A percentile compares a stretch with the other conserved stretches of the same genome.
phyloP scores from a whole-genome alignment of 2,797 vertebrate genomes.

The Semotilus atromaculatus region DNA sequence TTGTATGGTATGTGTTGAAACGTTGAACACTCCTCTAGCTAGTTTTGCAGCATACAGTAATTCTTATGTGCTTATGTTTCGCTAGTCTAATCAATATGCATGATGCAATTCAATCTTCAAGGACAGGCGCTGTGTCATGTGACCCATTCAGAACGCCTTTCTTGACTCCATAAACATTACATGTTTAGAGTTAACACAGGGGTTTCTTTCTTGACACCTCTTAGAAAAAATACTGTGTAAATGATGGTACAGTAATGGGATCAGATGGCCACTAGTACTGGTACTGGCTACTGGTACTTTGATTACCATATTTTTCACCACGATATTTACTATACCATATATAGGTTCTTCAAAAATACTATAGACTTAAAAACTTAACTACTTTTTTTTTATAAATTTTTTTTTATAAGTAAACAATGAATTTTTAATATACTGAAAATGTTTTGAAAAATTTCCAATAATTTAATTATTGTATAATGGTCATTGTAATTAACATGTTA shows the following conservation, averaged over 20 bases:
- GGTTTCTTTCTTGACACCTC: background rate
- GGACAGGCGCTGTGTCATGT: background rate
- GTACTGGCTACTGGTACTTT: background rate
- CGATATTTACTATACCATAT: background rate
- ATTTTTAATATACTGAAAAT: background rate
- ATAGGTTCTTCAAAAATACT: background rate
- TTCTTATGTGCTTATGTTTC: background rate
- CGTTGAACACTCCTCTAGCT: background rate
- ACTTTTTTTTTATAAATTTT: too few species aligned
- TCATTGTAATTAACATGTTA: background rate
- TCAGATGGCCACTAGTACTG: background rate
- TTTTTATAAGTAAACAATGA: too few species aligned
- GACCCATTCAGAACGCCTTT: background rate
- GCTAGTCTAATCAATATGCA: background rate
- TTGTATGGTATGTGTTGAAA: background rate
- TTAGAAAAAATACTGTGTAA: background rate
- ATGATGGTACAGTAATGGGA: background rate
- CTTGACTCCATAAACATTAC: slow-evolving; percentile 11
- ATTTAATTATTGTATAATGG: background rate
- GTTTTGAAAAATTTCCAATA: background rate
- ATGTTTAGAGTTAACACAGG: slow-evolving; percentile 13
- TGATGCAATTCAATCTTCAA: slow-evolving; percentile 12
- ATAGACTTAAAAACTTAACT: background rate
- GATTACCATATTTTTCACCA: background rate
- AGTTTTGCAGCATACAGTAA: background rate